Base-by-base conservation (phyloP, 2,797 vertebrate species). In the Valencia hispanica region DNA sequence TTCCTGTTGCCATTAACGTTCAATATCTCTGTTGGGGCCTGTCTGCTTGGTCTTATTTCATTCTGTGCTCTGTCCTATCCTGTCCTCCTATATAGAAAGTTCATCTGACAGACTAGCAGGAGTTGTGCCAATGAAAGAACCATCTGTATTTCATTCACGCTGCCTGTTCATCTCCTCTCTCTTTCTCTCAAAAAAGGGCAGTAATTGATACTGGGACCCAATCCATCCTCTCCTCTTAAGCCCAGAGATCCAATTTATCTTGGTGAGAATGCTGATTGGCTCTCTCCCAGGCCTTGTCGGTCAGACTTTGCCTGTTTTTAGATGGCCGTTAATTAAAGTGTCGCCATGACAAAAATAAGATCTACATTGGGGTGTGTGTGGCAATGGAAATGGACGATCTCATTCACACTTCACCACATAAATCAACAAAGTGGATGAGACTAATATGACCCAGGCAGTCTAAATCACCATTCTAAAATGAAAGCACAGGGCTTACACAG, bases 151-250 rank as follows among this genome's bases (percentile, higher is more conserved):
- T 94, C 93, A 94, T 94, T 94, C 91, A 90, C 86, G 85, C 89
- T 78, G 86, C 88, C 87, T 86, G 89, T 92, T 92, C 86, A 88
- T 93, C 91, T 88, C 85, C 79, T 82, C 89, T 89, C 88, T 88
- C 87, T 84, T 87, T 91, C 91, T 75, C 76, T 87, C 79, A 86
- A 92, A 91, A 74, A 91, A 92, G 83, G 87, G 85, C 90, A 88
- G 94, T 96, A 95, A 96, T 96, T 95, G 95, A 95, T 96, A 94
- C 93, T 90, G 89, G 91, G 89, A 87, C 86, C 88, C 93, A 95
- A 66, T 95, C 94, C 92, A 95, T 96, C 94, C 93, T 95, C 86
- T 88, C 86, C 89, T 92, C 91, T 95, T 94, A 94, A 94, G 89
- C 88, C 88, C 89, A 81, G 87, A 90, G 91, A 94, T 94, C 92